Percentiles rank a stretch among this genome's conserved stretches.
phyloP scores from a whole-genome alignment of 2,113 vertebrate species.

The Nicator chloris region DNA sequence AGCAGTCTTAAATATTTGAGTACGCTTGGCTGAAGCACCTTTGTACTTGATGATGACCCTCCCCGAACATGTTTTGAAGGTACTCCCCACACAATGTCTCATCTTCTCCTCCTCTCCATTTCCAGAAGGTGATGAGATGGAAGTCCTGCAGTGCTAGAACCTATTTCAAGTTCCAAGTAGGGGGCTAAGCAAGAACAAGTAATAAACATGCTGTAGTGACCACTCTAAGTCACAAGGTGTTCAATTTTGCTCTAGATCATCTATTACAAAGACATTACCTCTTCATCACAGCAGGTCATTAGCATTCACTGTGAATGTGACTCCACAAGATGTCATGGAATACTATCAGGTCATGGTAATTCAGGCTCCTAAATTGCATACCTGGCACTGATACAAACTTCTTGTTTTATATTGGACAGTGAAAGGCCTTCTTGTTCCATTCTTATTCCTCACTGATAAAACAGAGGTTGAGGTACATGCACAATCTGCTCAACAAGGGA shows the following conservation, averaged over 20 bases:
- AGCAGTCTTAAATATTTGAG: neutral
- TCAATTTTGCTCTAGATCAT: neutral
- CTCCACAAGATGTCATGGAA: neutral
- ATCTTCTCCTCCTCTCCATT: neutral
- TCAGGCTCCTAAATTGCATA: neutral
- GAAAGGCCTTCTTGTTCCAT: neutral
- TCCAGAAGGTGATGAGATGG: neutral
- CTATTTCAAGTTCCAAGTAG: neutral
- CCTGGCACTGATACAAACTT: neutral
- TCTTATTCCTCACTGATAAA: neutral
- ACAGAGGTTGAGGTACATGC: neutral
- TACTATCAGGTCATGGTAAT: neutral
- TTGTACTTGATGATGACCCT: neutral
- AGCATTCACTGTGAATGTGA: neutral
- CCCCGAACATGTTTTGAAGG: neutral
- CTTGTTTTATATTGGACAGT: neutral
- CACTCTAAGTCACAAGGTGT: neutral
- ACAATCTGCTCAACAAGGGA: neutral
- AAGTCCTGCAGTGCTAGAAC: neutral
- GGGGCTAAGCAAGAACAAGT: neutral
- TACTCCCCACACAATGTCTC: neutral
- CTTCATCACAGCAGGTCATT: neutral
- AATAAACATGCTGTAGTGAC: neutral
- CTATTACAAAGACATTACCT: neutral
- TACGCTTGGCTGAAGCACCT: neutral